Base-by-base conservation (phyloP, 2,797 vertebrate species). In the Hafferia zeledoni region DNA sequence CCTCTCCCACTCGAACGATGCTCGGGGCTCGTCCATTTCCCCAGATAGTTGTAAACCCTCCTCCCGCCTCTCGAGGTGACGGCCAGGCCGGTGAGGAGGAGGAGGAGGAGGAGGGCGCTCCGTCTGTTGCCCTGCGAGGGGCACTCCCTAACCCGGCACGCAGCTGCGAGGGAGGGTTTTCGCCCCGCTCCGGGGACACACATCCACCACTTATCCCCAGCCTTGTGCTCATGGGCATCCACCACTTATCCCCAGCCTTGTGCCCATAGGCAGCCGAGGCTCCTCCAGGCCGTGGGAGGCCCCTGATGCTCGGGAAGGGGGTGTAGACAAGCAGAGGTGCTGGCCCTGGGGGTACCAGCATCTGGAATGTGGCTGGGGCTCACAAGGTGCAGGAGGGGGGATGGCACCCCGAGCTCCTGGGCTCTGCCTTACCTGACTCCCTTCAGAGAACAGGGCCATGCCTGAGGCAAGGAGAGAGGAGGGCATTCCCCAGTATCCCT, bases 31-130 rank as follows among this genome's bases (percentile, higher is more conserved):
- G 13, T 61, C 83, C 79, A 93, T 92, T 87, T 89, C 86, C 85
- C 78, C 52, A 78, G 50, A 60, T 60, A 91, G 35, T 87, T 96
- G 94, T 89, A 71, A 94, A 92, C 83, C 76, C 65, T 35, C 57
- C 59, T 61, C 52, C 84, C 10, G 1, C 79, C 83, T 82, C 35
- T 37, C 57, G 15, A 0, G 2, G 11, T 1, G 39, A 46, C 11
- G 3, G 78, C 57, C 72, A 28, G 69, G 85, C 18, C 43, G 68
- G 49, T 75, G 78, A 94, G 87, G 41, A 43, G 41, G 41, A 88
- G 55, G 30, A 52, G 50, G 56, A 90, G 95, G 59, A 86, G 50
- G 39, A 89, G 76, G 81, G 76, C 85, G 74, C 56, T 79, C 49
- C 14, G 1, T 47, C 75, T 72, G 47, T 22, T 82, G 8, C 47